Conservation (phyloP, 2,888 invertebrate species). For the Bugulina stolonifera region DNA sequence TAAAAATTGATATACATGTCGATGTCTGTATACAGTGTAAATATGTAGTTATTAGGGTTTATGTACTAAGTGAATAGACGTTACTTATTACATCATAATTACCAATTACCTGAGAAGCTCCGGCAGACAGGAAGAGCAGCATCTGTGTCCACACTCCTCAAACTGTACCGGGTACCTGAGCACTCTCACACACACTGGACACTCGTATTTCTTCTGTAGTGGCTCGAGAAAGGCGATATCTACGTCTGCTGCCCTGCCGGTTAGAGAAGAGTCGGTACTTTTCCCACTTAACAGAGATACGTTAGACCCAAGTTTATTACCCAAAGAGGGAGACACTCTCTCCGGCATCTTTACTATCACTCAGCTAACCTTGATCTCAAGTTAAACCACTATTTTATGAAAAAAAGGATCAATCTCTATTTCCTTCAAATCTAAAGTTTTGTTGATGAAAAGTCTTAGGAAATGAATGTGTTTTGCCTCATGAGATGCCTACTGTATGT, state of each 20-base stretch:
- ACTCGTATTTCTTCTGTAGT: conserved; percentile 39
- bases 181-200: conserved; percentile 39
- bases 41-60: too few species aligned
- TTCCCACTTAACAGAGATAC: conserved; percentile 6
- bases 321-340: conserved; percentile 2
- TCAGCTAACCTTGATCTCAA: too few species aligned
- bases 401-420: too few species aligned
- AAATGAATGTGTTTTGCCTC: too few species aligned
- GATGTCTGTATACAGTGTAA: too few species aligned
- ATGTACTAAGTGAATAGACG: too few species aligned
- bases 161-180: conserved; percentile 44
- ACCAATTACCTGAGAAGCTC: conserved; percentile 41
- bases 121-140: conserved; percentile 42
- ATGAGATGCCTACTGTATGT: too few species aligned
- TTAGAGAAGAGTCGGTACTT: conserved; percentile 9
- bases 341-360: conserved; percentile 8
- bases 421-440: too few species aligned
- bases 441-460: too few species aligned
- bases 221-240: conserved; percentile 35
- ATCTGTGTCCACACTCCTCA: conserved; percentile 43
- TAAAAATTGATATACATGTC: too few species aligned
- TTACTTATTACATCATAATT: too few species aligned
- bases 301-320: not conserved
- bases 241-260: conserved; percentile 31
- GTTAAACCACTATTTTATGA: too few species aligned